A percentile compares a stretch with the other conserved stretches of the same genome.
Conservation (phyloP, 2,113 vertebrate genomes). For the Pollachius pollachius region DNA sequence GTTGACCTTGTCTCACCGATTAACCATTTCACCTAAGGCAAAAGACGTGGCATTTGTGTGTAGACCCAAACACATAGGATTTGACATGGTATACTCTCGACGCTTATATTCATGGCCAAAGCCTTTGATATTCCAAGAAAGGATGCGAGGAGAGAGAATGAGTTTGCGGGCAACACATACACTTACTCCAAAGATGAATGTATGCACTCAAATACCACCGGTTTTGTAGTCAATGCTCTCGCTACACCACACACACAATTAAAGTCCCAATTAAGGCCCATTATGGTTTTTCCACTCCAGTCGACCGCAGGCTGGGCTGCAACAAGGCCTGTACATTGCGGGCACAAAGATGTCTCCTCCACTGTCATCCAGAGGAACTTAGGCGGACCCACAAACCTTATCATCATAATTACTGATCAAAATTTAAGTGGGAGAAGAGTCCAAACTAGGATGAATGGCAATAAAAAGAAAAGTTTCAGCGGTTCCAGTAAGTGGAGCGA, state of each 20-base stretch:
- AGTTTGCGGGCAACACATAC: constrained; percentile 56
- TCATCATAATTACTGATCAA: constrained; percentile 70
- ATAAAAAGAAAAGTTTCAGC: constrained; percentile 63
- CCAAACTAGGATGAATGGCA: constrained; percentile 46
- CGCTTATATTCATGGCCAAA: constrained; percentile 19
- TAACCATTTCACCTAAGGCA: constrained; percentile 20
- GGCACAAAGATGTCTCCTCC: constrained; percentile 68
- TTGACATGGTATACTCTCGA: constrained; percentile 15
- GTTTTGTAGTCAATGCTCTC: constrained; percentile 69
- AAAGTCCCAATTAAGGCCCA: constrained; percentile 75
- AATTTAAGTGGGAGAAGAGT: constrained; percentile 66
- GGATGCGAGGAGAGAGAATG: constrained; percentile 34
- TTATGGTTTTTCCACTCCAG: constrained; percentile 71
- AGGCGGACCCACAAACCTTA: constrained; percentile 68
- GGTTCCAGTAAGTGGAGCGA: constrained; percentile 52
- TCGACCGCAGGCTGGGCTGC: constrained; percentile 60
- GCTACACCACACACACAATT: constrained; percentile 71
- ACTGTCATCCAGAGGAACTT: constrained; percentile 69
- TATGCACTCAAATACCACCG: constrained; percentile 71
- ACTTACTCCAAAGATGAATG: constrained; percentile 64
- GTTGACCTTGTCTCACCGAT: constrained; percentile 24
- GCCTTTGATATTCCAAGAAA: constrained; percentile 33
- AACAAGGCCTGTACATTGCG: constrained; percentile 56
- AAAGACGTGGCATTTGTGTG: constrained; percentile 20
- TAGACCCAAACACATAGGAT: constrained; percentile 26